Percentiles rank a stretch among this genome's conserved stretches.
These are phyloP conservation scores for Mormyrus proboscirostris DNA, from an alignment of 2,797 vertebrate species.

Conservation along the genomic window DNA sequence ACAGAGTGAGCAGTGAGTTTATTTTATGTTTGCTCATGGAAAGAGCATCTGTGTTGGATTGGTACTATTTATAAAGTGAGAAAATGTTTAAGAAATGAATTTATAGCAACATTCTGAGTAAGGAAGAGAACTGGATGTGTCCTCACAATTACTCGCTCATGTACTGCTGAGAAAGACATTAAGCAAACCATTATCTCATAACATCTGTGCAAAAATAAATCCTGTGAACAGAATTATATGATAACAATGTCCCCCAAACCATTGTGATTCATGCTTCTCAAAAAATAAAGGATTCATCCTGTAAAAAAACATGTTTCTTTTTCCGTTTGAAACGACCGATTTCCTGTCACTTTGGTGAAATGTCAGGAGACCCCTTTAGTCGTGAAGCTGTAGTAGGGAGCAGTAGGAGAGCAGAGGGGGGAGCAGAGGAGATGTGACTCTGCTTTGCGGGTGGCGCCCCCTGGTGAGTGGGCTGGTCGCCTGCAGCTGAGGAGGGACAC, in stretches of 20 bases:
- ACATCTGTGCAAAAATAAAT: background rate
- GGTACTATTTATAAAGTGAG: background rate
- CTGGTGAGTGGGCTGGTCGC: slow-evolving; percentile 27
- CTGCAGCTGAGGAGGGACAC: slow-evolving; percentile 39
- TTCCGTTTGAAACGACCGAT: background rate
- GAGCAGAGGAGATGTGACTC: background rate
- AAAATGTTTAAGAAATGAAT: background rate
- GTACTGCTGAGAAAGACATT: background rate
- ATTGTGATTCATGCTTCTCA: background rate
- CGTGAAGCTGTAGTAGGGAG: background rate
- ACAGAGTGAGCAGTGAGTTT: background rate
- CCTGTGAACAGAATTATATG: background rate
- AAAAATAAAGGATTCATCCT: background rate
- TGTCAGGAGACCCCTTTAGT: background rate
- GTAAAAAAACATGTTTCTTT: background rate
- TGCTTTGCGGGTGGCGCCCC: background rate
- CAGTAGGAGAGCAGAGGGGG: background rate
- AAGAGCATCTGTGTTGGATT: background rate
- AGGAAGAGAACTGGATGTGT: background rate
- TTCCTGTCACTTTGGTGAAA: background rate
- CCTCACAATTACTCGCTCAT: background rate
- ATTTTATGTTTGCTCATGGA: background rate
- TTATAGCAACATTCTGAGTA: background rate
- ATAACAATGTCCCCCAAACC: background rate
- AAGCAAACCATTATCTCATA: background rate